Evolutionary conservation across 2,888 invertebrate species (phyloP).

Genomic region (Apodemia duryi): DNA sequence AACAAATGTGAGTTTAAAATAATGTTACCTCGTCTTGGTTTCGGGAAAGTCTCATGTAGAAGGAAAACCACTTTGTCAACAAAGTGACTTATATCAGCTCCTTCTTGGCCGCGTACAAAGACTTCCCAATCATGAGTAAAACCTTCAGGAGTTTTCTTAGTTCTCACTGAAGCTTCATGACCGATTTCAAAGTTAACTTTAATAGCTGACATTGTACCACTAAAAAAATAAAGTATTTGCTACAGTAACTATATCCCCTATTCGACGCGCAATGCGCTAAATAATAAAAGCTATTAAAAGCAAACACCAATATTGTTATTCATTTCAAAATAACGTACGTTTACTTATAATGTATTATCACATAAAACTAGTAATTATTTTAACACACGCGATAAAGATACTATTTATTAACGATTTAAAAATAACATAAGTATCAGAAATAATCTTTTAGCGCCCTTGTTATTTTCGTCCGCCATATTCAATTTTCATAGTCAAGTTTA

Average conservation of each 20-base stretch:
- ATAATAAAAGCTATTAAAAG: constrained; percentile 18
- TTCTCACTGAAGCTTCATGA: constrained; percentile 90
- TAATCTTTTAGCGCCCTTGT: constrained; percentile 77
- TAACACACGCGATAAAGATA: constrained; percentile 39
- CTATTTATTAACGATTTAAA: constrained; percentile 41
- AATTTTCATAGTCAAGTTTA: constrained; percentile 32
- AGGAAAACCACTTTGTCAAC: constrained; percentile 95
- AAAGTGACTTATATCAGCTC: constrained; percentile 92
- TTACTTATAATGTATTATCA: constrained; percentile 1
- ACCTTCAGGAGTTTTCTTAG: constrained; percentile 91
- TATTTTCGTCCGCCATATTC: constrained; percentile 77
- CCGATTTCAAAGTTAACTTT: constrained; percentile 94
- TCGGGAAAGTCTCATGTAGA: constrained; percentile 94
- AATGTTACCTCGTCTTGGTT: constrained; percentile 90
- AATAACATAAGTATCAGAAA: constrained; percentile 50
- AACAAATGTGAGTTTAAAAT: background rate
- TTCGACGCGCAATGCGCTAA: constrained; percentile 19
- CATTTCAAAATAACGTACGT: constrained; percentile 8
- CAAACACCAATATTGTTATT: constrained; percentile 16
- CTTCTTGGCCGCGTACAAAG: constrained; percentile 93
- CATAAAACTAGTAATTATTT: constrained; percentile 26
- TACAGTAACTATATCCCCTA: constrained; percentile 18
- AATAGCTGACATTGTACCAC: constrained; percentile 60
- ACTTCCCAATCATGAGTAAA: constrained; percentile 99
- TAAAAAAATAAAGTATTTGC: constrained; percentile 26